Evolutionary conservation across 2,113 vertebrate genomes (phyloP).

Genomic region (Chaenocephalus aceratus): DNA sequence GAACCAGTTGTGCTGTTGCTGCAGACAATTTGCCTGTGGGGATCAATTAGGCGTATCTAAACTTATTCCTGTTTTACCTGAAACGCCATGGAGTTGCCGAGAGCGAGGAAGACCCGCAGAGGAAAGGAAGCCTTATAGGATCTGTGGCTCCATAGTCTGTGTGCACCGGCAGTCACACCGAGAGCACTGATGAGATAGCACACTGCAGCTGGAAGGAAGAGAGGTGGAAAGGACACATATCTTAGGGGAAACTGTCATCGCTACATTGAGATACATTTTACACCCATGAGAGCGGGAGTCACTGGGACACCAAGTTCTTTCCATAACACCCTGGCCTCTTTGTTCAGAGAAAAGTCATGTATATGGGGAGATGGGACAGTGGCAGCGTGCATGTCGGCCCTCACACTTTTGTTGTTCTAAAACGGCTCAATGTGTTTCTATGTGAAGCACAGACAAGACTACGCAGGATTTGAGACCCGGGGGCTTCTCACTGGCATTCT

Average conservation of each 20-base stretch:
- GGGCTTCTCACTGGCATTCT: slow-evolving; percentile 67
- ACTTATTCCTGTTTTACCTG: slow-evolving; percentile 84
- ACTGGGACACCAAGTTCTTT: slow-evolving; percentile 57
- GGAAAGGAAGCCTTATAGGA: slow-evolving; percentile 91
- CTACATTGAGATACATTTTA: slow-evolving; percentile 24
- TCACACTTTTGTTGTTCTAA: slow-evolving; percentile 60
- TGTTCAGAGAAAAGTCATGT: slow-evolving; percentile 41
- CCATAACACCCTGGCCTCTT: slow-evolving; percentile 37
- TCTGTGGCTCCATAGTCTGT: slow-evolving; percentile 95
- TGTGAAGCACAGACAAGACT: slow-evolving; percentile 73
- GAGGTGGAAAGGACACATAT: slow-evolving; percentile 19
- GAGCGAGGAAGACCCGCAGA: slow-evolving; percentile 87
- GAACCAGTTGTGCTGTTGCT: neutral
- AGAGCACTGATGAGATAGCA: slow-evolving; percentile 86
- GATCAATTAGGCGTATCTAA: neutral
- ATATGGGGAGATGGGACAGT: slow-evolving; percentile 38
- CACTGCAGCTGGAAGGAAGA: slow-evolving; percentile 74
- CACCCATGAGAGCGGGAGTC: slow-evolving; percentile 42
- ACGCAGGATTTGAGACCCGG: slow-evolving; percentile 61
- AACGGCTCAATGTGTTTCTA: slow-evolving; percentile 70
- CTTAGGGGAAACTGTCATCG: slow-evolving; percentile 39
- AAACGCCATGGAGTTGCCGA: slow-evolving; percentile 91
- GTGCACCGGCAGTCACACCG: slow-evolving; percentile 91
- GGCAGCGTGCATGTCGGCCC: slow-evolving; percentile 47
- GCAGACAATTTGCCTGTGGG: neutral